Conservation (phyloP, 2,888 invertebrate species). For the Phortica okadai region DNA sequence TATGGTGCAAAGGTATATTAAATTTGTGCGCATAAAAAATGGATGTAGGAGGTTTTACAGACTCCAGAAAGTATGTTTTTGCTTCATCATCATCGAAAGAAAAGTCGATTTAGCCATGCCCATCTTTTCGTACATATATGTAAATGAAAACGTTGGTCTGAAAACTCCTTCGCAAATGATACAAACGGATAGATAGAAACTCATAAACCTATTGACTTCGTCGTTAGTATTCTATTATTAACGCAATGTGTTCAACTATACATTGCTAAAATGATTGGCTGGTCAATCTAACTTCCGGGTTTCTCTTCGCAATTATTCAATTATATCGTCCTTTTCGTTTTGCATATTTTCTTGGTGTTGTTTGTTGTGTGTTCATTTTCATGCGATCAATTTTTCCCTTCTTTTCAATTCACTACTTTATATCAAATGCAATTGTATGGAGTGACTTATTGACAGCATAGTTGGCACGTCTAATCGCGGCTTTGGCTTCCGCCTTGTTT, state of each 20-base stretch:
- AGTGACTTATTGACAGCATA: slow-evolving; percentile 27
- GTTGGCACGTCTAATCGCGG: slow-evolving; percentile 25
- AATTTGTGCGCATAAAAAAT: too few relatives aligned
- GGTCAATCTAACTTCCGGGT: slow-evolving; percentile 21
- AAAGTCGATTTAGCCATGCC: not conserved
- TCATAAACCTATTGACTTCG: not conserved
- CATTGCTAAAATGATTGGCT: slow-evolving; percentile 24
- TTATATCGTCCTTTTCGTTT: not conserved
- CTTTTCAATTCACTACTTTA: not conserved
- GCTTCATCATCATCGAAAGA: not conserved
- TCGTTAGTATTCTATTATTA: not conserved
- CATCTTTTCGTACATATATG: not conserved
- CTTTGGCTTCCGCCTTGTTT: slow-evolving; percentile 21
- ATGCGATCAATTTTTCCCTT: not conserved
- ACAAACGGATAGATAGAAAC: not conserved
- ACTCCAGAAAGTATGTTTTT: not conserved
- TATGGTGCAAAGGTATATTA: too few relatives aligned
- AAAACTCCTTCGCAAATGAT: not conserved
- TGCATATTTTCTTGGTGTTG: not conserved
- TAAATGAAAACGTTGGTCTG: not conserved
- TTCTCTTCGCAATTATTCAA: not conserved
- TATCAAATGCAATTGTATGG: slow-evolving; percentile 12
- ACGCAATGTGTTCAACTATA: not conserved
- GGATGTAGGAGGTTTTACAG: too few relatives aligned
- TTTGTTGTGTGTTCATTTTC: slow-evolving; percentile 10